Base-by-base conservation (phyloP, 2,888 invertebrate species). In the Hypselothyrea guttata region DNA sequence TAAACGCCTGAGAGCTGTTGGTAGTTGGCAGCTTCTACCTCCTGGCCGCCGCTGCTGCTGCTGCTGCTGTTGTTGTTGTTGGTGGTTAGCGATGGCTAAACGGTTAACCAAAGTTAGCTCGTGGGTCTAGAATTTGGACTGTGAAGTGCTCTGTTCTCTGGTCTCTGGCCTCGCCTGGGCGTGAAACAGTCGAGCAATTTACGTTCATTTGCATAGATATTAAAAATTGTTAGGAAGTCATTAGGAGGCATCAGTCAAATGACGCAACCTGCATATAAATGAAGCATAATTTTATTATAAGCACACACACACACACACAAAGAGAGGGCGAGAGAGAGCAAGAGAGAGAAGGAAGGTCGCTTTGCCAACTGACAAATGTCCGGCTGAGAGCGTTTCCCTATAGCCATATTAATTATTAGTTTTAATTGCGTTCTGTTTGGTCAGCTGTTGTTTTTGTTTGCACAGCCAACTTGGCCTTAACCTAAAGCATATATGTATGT, bases 211-310 rank as follows among this genome's bases (percentile, higher is more conserved):
- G 85, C 85, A 86, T 85, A 86, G 86, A 86, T 85, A 85, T 86
- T 85, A 85, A 85, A 85, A 86, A 85, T 86, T 86, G 85, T 85
- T 85, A 86, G 85, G 78, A 84, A 85, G 78, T 84, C 78, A 85
- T 86, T 85, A 86, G 85, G 71, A 86, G 84, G 81, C 84, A 85
- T 86, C 79, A 86, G 81, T 85, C 85, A 84, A 79, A 83, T 79
- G 74, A 85, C 75, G 77, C 85, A 75, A 66, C 74, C 85, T 85
- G 84, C 85, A 85, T 86, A 83, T 77, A 84, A 86, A 84, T 83
- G 79, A 78, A 76, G 83, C 78, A 85, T 85, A 81, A 85, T 83
- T 82, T 82, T 85, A 82, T 85, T 82, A 79, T 68, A 76, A 59
- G 56, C 49, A 76, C 35, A 35, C 47, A 22, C 3, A 22, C 22